Evolutionary conservation across 2,113 vertebrate species (phyloP), one percentile per base, ranked within the genome.

Genomic region (Scomber japonicus): DNA sequence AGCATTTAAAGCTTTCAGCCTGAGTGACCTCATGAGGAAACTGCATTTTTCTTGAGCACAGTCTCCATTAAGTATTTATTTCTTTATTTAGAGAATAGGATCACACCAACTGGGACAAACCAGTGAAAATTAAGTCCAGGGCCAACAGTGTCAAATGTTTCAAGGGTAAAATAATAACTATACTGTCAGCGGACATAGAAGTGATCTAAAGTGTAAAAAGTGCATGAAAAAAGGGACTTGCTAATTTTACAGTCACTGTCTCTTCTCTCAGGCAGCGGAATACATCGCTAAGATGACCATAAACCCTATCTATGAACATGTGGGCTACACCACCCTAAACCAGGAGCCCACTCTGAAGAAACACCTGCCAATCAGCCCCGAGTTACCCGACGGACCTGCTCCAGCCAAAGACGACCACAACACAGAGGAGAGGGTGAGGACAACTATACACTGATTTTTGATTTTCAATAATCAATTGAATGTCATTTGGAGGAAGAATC

Each of bases 251-350:
- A 13, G 46, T 91, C 95, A 4, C 12, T 46, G 19, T 77, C 19
- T 81, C 10, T 17, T 24, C 53, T 31, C 0, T 67, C 71, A 94
- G 93, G 98, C 98, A 64, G 97, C 98, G 0, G 97, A 99, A 86
- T 99, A 99, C 91, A 99, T 99, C 70, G 97, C 98, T 12, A 99
- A 98, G 93, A 99, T 99, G 98, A 99, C 98, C 46, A 99, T 97
- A 48, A 99, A 99, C 86, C 98, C 98, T 45, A 99, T 99, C 88
- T 99, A 99, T 19, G 97, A 99, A 65, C 97, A 98, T 49, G 96
- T 98, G 64, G 97, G 97, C 83, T 98, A 99, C 16, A 96, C 97
- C 35, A 94, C 98, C 75, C 95, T 98, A 93, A 99, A 96, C 96
- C 96, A 97, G 90, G 97, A 99, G 94, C 97, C 97, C 89, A 93